Base-by-base conservation (phyloP, 2,113 vertebrate species). In the Loxodonta africana region DNA sequence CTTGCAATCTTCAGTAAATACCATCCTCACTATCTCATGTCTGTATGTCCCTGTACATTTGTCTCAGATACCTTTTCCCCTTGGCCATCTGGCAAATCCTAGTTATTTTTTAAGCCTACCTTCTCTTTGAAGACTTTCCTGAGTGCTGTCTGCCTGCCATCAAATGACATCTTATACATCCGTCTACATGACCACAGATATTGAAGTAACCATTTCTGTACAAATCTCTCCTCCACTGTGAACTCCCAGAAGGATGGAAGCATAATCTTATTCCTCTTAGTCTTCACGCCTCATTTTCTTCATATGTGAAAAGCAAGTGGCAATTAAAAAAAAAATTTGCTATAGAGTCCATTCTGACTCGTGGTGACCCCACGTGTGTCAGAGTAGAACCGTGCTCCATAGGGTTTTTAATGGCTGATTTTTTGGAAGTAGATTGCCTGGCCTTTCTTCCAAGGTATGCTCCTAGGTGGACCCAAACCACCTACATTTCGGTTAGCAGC, bases 101-200 rank as follows among this genome's bases (percentile, higher is more conserved):
- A 85, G 10, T 41, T 67, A n/a, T 65, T 23, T 25, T 95, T 86
- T 60, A 78, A 87, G 37, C 63, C 6, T 63, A 10, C 10, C n/a
- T 78, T 96, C n/a, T 51, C 69, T 95, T 74, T 83, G 46, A 93
- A 81, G n/a, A 23, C 53, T 92, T 96, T 12, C 8, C 0, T 20
- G 33, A 88, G 1, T 51, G 12, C 28, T 74, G 1, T 6, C 57
- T 92, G 8, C 63, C 33, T 11, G 41, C 26, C 18, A 74, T 11
- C 83, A 67, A 71, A 3, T 84, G 15, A 62, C 37, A 30, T 73
- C 44, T 69, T 28, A 60, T 28, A 26, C 2, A 37, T 60, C 9
- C 26, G 18, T 83, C 5, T 83, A 41, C 0, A 74, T 18, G 37
- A 88, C 65, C 14, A 60, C 14, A 83, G 65, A 46, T 18, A 67